Evolutionary conservation across 2,888 invertebrate genomes (phyloP).

Genomic region (Thera obeliscata): DNA sequence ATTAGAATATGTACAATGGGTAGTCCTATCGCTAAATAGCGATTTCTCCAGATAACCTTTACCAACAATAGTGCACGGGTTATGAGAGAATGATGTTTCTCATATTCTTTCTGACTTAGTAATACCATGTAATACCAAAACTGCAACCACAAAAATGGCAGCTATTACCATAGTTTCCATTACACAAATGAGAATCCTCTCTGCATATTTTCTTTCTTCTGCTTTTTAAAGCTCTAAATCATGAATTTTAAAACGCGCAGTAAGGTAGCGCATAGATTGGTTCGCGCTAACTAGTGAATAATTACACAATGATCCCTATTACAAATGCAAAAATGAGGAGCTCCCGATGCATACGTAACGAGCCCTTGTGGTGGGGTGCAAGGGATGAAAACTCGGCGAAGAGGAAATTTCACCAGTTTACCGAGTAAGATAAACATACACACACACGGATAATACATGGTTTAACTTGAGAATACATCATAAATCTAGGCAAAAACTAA

Average conservation of each 20-base stretch:
- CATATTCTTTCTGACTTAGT: neutral
- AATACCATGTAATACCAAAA: constrained; percentile 10
- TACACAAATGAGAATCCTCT: constrained; percentile 26
- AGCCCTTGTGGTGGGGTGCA: constrained; percentile 51
- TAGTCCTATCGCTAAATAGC: too few relatives aligned
- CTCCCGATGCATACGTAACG: constrained; percentile 76
- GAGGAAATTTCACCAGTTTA: too few relatives aligned
- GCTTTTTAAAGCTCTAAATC: constrained; percentile 28
- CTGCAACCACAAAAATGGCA: constrained; percentile 32
- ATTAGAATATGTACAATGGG: too few relatives aligned
- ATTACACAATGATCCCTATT: constrained; percentile 81
- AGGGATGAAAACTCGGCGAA: constrained; percentile 42
- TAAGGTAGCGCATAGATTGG: constrained; percentile 63
- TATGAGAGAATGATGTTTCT: neutral
- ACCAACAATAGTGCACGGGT: too few relatives aligned
- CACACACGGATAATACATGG: too few relatives aligned
- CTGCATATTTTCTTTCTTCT: constrained; percentile 20
- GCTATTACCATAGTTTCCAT: constrained; percentile 41
- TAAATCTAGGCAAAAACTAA: too few relatives aligned
- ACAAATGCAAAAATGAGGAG: constrained; percentile 81
- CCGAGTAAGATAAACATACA: too few relatives aligned
- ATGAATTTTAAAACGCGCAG: constrained; percentile 56
- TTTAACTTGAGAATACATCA: too few relatives aligned
- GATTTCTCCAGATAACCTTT: too few relatives aligned
- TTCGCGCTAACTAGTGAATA: constrained; percentile 78